Base-by-base conservation (phyloP, 2,797 vertebrate genomes). In the Alfaro cultratus region DNA sequence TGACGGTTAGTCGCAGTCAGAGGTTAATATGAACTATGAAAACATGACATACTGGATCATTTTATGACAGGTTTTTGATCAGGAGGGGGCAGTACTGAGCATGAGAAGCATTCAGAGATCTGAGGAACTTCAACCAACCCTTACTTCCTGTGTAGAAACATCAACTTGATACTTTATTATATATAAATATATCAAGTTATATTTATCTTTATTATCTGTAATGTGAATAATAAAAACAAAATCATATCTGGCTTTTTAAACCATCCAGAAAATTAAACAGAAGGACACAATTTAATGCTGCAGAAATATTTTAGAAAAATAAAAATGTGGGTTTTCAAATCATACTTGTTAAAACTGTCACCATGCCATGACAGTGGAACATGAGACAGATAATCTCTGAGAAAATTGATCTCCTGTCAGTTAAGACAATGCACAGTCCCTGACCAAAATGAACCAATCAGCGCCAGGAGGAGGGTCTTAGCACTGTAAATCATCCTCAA, bases 11-110 rank as follows among this genome's bases (percentile, higher is more conserved):
- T 89, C 76, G 5, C 78, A 23, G 72, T 46, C 89, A 89, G 90
- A 92, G 91, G 91, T 93, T 91, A 91, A 92, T 83, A 80, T 64
- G 78, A 18, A 64, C 0, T 12, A 15, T 36, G 80, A 82, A 90
- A 93, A 93, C 92, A 92, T 73, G 77, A 87, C 41, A 43, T 71
- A 15, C 68, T 45, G 41, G 41, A 71, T 71, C 68, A n/a, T 71
- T 45, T n/a, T 13, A 29, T 45, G 23, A 15, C 5, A 45, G 8
- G 16, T 2, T 41, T 71, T 71, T 7, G 41, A 16, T 45, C 68
- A 45, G 68, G 12, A 71, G 68, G 41, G 68, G 68, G 41, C 41
- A 13, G 11, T 4, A 71, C 68, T 45, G 68, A 71, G 39, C 68
- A 45, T 29, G n/a, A 9, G 26, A 41, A 1, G 8, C 36, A 5